Conservation (phyloP, 30 jellyfish, hydroid and myxozoan species). For the Nemopilema nomurai region DNA sequence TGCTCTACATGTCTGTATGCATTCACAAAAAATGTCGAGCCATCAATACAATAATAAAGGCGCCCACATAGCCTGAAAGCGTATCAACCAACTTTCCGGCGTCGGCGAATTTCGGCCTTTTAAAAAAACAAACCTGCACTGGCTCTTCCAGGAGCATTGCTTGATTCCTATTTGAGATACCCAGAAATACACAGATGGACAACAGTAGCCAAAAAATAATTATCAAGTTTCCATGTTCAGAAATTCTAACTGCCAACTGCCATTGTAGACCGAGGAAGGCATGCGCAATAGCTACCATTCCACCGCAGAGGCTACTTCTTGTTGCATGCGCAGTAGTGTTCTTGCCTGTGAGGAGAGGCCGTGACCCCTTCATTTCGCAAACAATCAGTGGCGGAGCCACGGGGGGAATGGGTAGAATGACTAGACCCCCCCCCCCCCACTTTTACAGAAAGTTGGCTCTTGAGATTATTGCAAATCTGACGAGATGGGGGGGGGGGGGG, state of each 20-base stretch:
- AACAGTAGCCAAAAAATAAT: background rate
- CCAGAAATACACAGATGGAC: background rate
- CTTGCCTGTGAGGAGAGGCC: no score
- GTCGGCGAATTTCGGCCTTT: no score
- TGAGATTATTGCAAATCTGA: no score
- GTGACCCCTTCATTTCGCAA: no score
- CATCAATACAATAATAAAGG: background rate
- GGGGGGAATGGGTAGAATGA: no score
- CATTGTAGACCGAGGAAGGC: constrained; percentile 41
- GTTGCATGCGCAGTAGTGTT: background rate
- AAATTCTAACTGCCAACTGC: constrained; percentile 16
- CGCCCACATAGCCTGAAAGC: background rate
- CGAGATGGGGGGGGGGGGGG: no score
- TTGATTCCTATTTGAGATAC: background rate
- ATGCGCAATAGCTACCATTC: constrained; percentile 20
- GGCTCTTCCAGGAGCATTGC: constrained; percentile 80
- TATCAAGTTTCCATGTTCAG: background rate
- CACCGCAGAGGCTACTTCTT: background rate
- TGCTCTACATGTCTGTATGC: no score
- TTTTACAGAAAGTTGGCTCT: no score
- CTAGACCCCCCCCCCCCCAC: no score
- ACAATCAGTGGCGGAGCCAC: no score
- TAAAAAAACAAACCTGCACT: constrained; percentile 59
- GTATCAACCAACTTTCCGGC: no score
- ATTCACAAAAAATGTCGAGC: no score